Evolutionary conservation across 2,888 invertebrate species (phyloP).

Genomic region (Operophtera brumata): DNA sequence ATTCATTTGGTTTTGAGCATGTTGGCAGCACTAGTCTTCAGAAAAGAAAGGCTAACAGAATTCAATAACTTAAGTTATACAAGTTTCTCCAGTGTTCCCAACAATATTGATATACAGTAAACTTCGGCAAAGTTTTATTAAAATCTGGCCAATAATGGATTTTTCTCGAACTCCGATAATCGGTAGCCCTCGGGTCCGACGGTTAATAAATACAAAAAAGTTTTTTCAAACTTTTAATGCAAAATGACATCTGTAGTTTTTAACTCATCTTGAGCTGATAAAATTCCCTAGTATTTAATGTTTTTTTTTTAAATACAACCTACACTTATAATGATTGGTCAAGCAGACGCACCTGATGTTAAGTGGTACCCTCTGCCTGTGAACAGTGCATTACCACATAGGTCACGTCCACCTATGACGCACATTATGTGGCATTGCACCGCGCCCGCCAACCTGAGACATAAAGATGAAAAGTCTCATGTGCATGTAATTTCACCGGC

Average conservation of each 20-base stretch:
- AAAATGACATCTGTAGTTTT: slow-evolving; percentile 18
- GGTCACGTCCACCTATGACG: too few relatives aligned
- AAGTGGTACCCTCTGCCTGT: too few relatives aligned
- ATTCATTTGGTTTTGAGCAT: too few relatives aligned
- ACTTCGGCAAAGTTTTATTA: slow-evolving; percentile 31
- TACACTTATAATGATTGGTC: too few relatives aligned
- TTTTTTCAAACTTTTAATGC: slow-evolving; percentile 27
- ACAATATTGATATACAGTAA: slow-evolving; percentile 22
- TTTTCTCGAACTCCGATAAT: slow-evolving; percentile 20
- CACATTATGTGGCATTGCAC: too few relatives aligned
- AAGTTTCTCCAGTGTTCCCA: slow-evolving; percentile 7
- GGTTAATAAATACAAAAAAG: slow-evolving; percentile 23
- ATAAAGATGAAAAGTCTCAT: too few relatives aligned
- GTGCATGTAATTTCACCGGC: too few relatives aligned
- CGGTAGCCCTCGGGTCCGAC: background rate
- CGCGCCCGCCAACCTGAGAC: too few relatives aligned
- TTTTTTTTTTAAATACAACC: too few relatives aligned
- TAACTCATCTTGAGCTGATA: background rate
- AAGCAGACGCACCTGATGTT: too few relatives aligned
- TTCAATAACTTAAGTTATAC: slow-evolving; percentile 7
- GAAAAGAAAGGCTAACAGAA: slow-evolving; percentile 1
- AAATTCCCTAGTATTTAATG: too few relatives aligned
- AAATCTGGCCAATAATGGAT: slow-evolving; percentile 29
- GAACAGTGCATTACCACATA: too few relatives aligned
- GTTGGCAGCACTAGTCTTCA: background rate